A percentile compares a stretch with the other conserved stretches of the same genome.
Evolutionary conservation across 2,113 vertebrate species (phyloP).

Genomic region (Neotragus pygmaeus): DNA sequence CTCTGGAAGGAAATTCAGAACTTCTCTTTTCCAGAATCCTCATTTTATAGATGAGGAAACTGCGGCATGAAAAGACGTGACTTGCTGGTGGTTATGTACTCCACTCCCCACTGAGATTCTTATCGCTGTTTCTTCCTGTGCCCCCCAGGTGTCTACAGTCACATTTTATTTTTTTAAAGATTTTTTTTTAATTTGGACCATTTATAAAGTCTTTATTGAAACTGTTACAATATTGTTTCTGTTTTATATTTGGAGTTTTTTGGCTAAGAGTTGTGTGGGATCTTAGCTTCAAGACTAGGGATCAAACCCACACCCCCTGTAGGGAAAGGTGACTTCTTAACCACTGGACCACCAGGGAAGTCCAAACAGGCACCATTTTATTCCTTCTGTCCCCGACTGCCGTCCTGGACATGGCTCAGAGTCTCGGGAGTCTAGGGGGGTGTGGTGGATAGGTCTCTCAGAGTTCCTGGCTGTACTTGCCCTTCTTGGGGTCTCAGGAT

Average conservation of each 20-base stretch:
- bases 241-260: background rate
- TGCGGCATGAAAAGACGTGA: background rate
- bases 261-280: background rate
- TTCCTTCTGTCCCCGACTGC: background rate
- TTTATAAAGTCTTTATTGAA: background rate
- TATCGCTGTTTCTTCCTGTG: background rate
- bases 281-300: background rate
- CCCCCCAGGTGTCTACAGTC: background rate
- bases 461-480: background rate
- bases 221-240: background rate
- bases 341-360: background rate
- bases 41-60: background rate
- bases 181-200: background rate
- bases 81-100: background rate
- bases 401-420: no score
- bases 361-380: background rate
- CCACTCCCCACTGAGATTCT: background rate
- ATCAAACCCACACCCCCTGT: background rate
- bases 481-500: background rate
- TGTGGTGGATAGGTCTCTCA: accelerated
- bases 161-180: background rate
- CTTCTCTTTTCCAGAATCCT: background rate
- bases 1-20: background rate
- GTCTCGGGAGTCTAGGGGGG: background rate
- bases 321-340: background rate